These are phyloP conservation scores for Oophaga sylvatica DNA, from an alignment of 2,797 vertebrate species.

Conservation along the genomic window DNA sequence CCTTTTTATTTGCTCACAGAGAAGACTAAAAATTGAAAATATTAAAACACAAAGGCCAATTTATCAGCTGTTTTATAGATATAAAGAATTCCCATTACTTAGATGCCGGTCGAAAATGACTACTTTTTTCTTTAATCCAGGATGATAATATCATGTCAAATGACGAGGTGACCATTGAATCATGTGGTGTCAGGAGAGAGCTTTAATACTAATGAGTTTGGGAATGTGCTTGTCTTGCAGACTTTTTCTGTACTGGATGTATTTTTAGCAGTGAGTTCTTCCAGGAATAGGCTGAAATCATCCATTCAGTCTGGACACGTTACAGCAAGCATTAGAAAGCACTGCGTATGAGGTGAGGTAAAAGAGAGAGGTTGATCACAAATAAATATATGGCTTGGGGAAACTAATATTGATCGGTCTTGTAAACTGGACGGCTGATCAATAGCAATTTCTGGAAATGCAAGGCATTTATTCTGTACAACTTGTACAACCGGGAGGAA, in stretches of 20 bases:
- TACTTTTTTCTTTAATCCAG: not conserved
- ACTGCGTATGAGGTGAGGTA: slow-evolving; percentile 58
- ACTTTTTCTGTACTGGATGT: slow-evolving; percentile 59
- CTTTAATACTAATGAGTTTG: slow-evolving; percentile 11
- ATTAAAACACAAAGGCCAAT: not conserved
- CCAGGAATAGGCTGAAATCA: slow-evolving; percentile 79
- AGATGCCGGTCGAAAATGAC: not conserved
- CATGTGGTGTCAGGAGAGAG: not conserved
- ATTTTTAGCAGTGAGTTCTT: slow-evolving; percentile 70
- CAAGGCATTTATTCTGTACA: slow-evolving; percentile 74
- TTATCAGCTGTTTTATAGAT: not conserved
- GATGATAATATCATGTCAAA: not conserved
- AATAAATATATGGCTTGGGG: slow-evolving; percentile 71
- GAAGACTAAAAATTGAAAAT: not conserved
- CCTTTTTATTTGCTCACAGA: not conserved
- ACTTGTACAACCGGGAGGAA: slow-evolving; percentile 72
- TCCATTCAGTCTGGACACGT: slow-evolving; percentile 73
- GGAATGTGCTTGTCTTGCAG: slow-evolving; percentile 41
- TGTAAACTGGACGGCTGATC: slow-evolving; percentile 74
- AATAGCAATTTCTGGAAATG: slow-evolving; percentile 80
- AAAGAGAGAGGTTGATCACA: slow-evolving; percentile 71
- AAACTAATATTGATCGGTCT: slow-evolving; percentile 76
- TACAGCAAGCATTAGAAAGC: slow-evolving; percentile 78
- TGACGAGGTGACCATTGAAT: not conserved
- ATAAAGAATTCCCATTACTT: not conserved